Evolutionary conservation across 2,888 invertebrate genomes (phyloP), one percentile per base, ranked within the genome.

Genomic region (Notocelia uddmanniana): DNA sequence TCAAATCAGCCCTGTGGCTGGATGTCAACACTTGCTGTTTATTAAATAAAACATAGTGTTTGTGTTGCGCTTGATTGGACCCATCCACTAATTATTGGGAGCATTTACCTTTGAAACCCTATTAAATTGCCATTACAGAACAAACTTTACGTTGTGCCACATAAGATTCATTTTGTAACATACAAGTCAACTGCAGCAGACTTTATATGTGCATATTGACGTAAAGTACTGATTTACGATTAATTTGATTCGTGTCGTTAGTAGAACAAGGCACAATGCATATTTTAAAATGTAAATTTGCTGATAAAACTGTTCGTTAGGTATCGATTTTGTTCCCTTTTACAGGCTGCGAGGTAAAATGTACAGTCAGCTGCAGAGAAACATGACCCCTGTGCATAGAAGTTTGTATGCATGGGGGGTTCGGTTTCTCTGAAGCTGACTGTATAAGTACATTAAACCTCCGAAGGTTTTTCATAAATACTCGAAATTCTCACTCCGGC

Each of bases 1-100:
- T 45, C 23, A 62, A 52, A 60, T 21, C 34, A 31, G n/a, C 45
- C 15, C 26, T 54, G 18, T 26, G 52, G 23, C 60, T 50, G 37
- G 19, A 26, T 54, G 68, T 54, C 54, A 62, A 62, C 60, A 60
- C 41, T 68, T 19, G 21, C n/a, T 60, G 41, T 54, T 69, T 54
- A 41, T 57, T 69, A 34, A 69, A 69, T 57, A 48, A 69, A 69
- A 69, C 58, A 58, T 57, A 45, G 59, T 72, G 74, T 73, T 76
- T 74, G 76, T 59, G 37, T 66, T 37, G 37, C 59, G 69, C 73
- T 74, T 74, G 69, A 75, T 75, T 72, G 75, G 71, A 52, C 64
- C 70, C 69, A 72, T 55, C 23, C 34, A 48, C 63, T 69, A 69
- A 69, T 63, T 57, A 69, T 48, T 63, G 48, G 18, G n/a, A 21